Evolutionary conservation across 2,888 invertebrate genomes (phyloP), one percentile per base, ranked within the genome.

Genomic region (Cheilosia urbana): DNA sequence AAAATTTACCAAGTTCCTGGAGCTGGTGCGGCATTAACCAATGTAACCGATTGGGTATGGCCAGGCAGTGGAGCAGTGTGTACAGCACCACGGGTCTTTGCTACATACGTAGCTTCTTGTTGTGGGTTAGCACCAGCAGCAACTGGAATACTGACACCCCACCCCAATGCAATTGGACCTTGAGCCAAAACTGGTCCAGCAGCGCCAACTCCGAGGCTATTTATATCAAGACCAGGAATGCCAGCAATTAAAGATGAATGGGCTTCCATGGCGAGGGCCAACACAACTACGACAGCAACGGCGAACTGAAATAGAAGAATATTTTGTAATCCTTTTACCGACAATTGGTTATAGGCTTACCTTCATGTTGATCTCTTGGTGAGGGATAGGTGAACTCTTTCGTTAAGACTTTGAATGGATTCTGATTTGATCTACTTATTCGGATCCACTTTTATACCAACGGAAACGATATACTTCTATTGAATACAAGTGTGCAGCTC

Each of bases 11-110:
- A 71, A 19, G 91, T 91, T 82, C 91, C 91, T 78, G 91, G 91
- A 11, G 91, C 91, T 65, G 91, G 91, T 37, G 88, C 89, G 63
- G 90, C 88, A 49, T 91, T 91, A 87, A 90, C 89, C 53, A 90
- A 88, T 65, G 89, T 89, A 73, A 90, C 91, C 71, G 91, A 91
- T 71, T 90, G 89, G 40, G 89, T 81, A 82, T 91, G 91, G 49
- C 91, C 91, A 30, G 90, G 76, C 75, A 91, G 85, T 37, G 91
- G 91, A 49, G 91, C 91, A 9, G 90, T 90, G 87, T 91, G 91
- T 0, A 90, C 82, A 58, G 91, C 91, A 47, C 91, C 91, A 62
- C 90, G 90, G 19, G 90, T 91, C 87, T 90, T 89, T 17, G 91
- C 91, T 27, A 91, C 90, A 42, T 91, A 91, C 42, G 88, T 89